Percentiles rank a stretch among this genome's conserved stretches.
Evolutionary conservation across 2,888 invertebrate species (phyloP).

Genomic region (Pegoplata infirma): DNA sequence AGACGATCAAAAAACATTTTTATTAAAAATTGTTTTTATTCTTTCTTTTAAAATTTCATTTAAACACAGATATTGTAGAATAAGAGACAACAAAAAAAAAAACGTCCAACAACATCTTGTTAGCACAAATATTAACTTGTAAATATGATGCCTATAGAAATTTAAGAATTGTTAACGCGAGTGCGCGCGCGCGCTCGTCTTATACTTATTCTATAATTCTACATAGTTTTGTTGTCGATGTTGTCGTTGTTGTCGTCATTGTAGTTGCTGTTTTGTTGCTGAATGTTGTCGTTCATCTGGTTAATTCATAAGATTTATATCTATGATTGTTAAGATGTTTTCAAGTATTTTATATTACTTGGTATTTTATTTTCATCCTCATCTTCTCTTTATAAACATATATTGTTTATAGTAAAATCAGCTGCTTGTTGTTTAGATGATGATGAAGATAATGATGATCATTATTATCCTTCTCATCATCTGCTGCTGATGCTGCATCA

Average conservation of each 20-base stretch:
- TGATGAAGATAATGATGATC: conserved; percentile 23
- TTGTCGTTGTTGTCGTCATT: conserved; percentile 23
- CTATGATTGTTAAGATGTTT: conserved; percentile 61
- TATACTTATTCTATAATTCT: conserved; percentile 35
- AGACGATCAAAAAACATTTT: conserved; percentile 49
- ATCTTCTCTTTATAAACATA: background rate
- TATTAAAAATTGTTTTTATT: conserved; percentile 44
- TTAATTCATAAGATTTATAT: conserved; percentile 64
- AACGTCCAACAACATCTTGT: conserved; percentile 70
- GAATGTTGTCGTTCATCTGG: conserved; percentile 60
- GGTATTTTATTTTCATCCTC: background rate
- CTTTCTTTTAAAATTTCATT: conserved; percentile 31
- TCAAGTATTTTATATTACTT: conserved; percentile 51
- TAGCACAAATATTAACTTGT: conserved; percentile 77
- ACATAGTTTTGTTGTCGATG: conserved; percentile 28
- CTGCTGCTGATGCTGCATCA: conserved; percentile 1
- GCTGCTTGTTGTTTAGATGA: conserved; percentile 39
- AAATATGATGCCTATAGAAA: conserved; percentile 76
- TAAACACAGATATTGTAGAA: conserved; percentile 1
- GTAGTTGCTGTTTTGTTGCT: conserved; percentile 35
- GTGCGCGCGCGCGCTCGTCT: conserved; percentile 44
- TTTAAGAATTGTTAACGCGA: conserved; percentile 68
- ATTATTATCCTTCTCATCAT: conserved; percentile 1
- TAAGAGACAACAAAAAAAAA: conserved; percentile 3
- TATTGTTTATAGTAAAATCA: conserved; percentile 53